Base-by-base conservation (phyloP, 2,888 invertebrate genomes). In the Tineola bisselliella region DNA sequence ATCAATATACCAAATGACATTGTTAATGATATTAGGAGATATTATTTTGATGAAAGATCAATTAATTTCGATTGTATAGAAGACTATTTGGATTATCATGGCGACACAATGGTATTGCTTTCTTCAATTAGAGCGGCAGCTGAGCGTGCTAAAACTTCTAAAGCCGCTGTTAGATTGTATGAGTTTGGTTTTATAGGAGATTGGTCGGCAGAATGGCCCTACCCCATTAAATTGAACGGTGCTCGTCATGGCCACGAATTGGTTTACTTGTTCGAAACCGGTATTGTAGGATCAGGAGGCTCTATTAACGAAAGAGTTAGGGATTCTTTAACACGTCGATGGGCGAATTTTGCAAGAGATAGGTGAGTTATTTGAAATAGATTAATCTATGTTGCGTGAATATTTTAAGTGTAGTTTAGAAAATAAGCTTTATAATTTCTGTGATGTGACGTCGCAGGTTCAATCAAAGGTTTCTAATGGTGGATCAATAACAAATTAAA, bases 51-150 rank as follows among this genome's bases (percentile, higher is more conserved):
- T 0, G 70, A 71, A 8, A 71, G 66, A 19, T 33, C 63, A 0
- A 69, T 81, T 0, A 71, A 66, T 44, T 75, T 77, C 70, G 74
- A 67, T 1, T 74, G 74, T 0, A 77, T 83, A 60, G 73, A 77
- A 61, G 81, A 84, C 63, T 87, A 68, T 62, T 69, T 87, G 30
- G 77, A 77, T 13, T 87, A 77, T 62, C 69, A 81, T 38, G 87
- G 87, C 15, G 87, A 87, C 56, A 76, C 75, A 3, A 66, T 79
- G 38, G 70, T 81, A 5, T 65, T 76, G 1, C 70, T 82, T 4
- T 74, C 87, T 0, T 68, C 71, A 0, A 75, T 84, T 30, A 73
- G 76, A 69, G 74, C 74, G 8, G 76, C 73, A 1, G 69, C 66
- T 15, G 81, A 81, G 65, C 75, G 86, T 63, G 76, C 75, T 1